Evolutionary conservation across 1,140 invertebrate genomes (phyloP).

Genomic region (Drosophila chauvacae): DNA sequence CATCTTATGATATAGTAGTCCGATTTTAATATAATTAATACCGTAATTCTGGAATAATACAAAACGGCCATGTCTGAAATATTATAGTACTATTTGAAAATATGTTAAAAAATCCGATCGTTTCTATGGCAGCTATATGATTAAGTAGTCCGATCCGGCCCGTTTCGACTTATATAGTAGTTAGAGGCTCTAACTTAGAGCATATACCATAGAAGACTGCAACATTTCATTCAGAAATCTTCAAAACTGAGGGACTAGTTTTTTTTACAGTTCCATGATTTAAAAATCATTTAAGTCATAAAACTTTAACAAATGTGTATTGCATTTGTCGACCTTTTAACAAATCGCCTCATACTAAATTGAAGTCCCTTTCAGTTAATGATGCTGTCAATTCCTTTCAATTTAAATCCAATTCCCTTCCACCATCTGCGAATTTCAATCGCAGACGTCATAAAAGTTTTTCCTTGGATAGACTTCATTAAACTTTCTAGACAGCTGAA

Average conservation of each 20-base stretch:
- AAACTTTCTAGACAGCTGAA: constrained; percentile 20
- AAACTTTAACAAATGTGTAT: background rate
- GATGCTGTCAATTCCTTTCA: constrained; percentile 2
- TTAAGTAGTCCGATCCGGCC: too few relatives aligned
- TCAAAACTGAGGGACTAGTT: background rate
- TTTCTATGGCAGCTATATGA: too few relatives aligned
- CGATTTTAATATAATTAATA: too few relatives aligned
- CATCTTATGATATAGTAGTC: too few relatives aligned
- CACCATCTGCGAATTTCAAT: background rate
- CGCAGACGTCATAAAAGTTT: constrained; percentile 7
- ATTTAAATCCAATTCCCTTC: constrained; percentile 3
- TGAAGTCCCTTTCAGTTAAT: background rate
- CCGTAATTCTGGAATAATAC: too few relatives aligned
- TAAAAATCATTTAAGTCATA: background rate
- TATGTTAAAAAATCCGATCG: too few relatives aligned
- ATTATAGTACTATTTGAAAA: too few relatives aligned
- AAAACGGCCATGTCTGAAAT: too few relatives aligned
- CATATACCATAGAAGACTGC: too few relatives aligned
- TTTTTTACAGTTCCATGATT: background rate
- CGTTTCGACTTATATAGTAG: too few relatives aligned
- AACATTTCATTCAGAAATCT: too few relatives aligned
- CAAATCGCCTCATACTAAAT: background rate
- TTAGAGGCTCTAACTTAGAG: too few relatives aligned
- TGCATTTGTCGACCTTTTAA: background rate
- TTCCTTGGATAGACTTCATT: constrained; percentile 17